phyloP scores from a whole-genome alignment of 1,140 invertebrate genomes.

The Orchesella cincta region DNA sequence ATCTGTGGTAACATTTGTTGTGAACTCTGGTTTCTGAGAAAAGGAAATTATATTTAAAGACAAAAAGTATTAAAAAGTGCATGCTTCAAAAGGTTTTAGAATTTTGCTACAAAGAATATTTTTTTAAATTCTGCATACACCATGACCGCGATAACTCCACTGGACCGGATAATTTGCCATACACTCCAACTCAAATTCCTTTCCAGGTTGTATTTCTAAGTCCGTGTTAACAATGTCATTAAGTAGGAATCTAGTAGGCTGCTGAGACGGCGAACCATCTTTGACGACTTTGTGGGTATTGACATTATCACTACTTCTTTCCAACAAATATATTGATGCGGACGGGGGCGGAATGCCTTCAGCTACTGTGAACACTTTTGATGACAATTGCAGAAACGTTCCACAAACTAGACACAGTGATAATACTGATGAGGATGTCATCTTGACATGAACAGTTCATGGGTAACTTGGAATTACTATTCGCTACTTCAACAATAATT shows the following conservation, averaged over 20 bases:
- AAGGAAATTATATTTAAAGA: neutral
- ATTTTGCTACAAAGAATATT: neutral
- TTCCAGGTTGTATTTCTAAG: neutral
- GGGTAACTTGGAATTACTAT: too few relatives aligned
- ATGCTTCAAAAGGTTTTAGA: neutral
- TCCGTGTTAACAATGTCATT: constrained; percentile 1
- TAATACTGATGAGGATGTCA: neutral
- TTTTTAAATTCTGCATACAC: neutral
- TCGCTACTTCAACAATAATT: too few relatives aligned
- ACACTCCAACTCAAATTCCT: neutral
- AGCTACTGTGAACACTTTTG: neutral
- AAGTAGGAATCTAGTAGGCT: neutral
- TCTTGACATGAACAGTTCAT: neutral
- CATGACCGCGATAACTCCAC: neutral
- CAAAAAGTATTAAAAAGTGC: neutral
- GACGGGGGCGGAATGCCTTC: neutral
- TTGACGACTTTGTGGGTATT: neutral
- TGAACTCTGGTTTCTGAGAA: neutral
- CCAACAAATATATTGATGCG: neutral
- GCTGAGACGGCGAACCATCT: neutral
- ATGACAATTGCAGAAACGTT: neutral
- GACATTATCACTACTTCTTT: neutral
- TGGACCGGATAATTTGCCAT: neutral
- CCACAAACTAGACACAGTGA: neutral
- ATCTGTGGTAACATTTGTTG: neutral